Percentiles rank a stretch among this genome's conserved stretches.
Evolutionary conservation across 37 sponge, comb jelly and placozoan species (phyloP).

Genomic region (Aphrocallistes beatrix): DNA sequence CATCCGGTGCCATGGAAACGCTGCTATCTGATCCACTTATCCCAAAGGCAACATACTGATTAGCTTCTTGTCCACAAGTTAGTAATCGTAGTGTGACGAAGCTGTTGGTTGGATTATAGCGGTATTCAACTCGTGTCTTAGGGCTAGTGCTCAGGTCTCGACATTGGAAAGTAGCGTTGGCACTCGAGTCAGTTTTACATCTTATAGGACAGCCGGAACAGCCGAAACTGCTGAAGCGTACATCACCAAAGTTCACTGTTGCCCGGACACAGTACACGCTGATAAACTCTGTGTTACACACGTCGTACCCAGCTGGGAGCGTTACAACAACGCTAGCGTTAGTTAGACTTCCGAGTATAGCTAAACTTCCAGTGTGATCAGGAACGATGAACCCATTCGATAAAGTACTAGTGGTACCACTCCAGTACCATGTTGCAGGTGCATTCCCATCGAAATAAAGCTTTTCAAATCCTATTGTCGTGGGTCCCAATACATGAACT

Average conservation of each 20-base stretch:
- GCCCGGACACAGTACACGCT: neutral
- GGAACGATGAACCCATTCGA: neutral
- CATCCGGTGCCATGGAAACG: neutral
- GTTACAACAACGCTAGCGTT: neutral
- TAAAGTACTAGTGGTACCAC: neutral
- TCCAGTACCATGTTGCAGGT: neutral
- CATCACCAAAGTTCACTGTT: neutral
- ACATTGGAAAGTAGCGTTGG: neutral
- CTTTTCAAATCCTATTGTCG: neutral
- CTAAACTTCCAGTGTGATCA: neutral
- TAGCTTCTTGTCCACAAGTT: neutral
- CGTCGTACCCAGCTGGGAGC: neutral
- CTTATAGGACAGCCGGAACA: neutral
- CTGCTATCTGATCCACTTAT: neutral
- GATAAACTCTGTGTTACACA: neutral
- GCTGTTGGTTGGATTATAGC: neutral
- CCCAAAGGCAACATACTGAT: neutral
- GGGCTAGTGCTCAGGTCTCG: neutral
- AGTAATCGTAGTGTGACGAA: neutral
- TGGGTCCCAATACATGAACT: neutral
- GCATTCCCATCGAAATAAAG: neutral
- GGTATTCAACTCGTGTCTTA: neutral
- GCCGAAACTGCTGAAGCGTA: neutral
- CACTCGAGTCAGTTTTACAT: neutral
- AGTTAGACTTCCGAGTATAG: neutral